Evolutionary conservation across 1,140 invertebrate species (phyloP), one percentile per base, ranked within the genome.

Genomic region (Riptortus pedestris): DNA sequence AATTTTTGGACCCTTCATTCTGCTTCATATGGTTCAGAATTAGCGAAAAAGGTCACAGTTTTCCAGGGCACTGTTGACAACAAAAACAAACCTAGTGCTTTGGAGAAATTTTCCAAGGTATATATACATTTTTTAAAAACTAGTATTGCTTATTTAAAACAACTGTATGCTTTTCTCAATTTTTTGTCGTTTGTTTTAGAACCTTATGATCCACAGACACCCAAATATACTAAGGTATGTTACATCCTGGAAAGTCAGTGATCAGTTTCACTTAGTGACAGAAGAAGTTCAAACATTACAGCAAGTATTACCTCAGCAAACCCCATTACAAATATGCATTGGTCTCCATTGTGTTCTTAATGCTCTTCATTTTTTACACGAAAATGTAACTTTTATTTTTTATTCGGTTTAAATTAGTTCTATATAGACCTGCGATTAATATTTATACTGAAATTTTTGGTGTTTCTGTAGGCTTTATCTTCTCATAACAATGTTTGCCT

Each of bases 401-500:
- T n/a, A n/a, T n/a, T n/a, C n/a, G n/a, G n/a, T n/a, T 62, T 29
- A 38, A n/a, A 52, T 20, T 63, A 22, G 27, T 63, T 65, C 26
- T 33, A 61, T 51, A 18, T 43, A 11, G 9, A n/a, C n/a, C n/a
- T 11, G 38, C n/a, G 38, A 11, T 11, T 43, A 43, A n/a, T 43
- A n/a, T n/a, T n/a, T n/a, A n/a, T n/a, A n/a, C n/a, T n/a, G n/a
- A n/a, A n/a, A n/a, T n/a, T n/a, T n/a, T n/a, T n/a, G n/a, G n/a
- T n/a, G n/a, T n/a, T n/a, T n/a, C n/a, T n/a, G n/a, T n/a, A 81
- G 77, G 87, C 85, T 48, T 70, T 74, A n/a, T 79, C 81, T 38
- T 84, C 86, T 22, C 91, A 93, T 72, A 88, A 91, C 62, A 92
- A 92, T 76, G 75, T 93, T 20, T 84, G 85, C 70, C 78, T 81